Evolutionary conservation across 2,113 vertebrate genomes (phyloP).

Genomic region (Oenanthe melanoleuca): DNA sequence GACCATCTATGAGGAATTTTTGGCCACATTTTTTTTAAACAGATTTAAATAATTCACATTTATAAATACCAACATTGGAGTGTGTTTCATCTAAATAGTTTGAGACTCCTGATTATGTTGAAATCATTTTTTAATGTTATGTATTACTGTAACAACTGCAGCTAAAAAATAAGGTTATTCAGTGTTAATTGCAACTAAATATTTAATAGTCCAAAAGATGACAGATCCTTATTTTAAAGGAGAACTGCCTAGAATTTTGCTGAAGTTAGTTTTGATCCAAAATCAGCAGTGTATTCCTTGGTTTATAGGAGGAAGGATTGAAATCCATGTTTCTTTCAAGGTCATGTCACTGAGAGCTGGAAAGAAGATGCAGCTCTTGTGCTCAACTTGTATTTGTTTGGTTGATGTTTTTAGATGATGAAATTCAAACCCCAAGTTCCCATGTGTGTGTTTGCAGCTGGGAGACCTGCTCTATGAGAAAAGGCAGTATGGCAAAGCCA

Average conservation of each 20-base stretch:
- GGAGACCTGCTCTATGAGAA: constrained; percentile 85
- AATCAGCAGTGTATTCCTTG: background rate
- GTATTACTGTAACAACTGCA: background rate
- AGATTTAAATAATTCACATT: background rate
- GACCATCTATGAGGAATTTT: background rate
- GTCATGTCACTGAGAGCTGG: background rate
- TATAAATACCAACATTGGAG: background rate
- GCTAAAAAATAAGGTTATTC: background rate
- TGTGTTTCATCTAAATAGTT: background rate
- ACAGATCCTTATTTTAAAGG: background rate
- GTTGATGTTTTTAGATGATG: fast-evolving
- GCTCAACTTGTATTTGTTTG: background rate
- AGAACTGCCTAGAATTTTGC: background rate
- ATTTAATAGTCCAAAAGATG: background rate
- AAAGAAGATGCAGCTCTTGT: background rate
- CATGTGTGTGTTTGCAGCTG: constrained; percentile 64
- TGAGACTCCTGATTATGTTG: background rate
- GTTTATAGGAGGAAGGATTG: background rate
- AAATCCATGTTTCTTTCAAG: background rate
- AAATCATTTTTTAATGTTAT: background rate
- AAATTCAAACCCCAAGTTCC: background rate
- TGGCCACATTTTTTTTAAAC: background rate
- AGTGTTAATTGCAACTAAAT: background rate
- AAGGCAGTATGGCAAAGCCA: constrained; percentile 83
- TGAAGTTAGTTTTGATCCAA: background rate